phyloP scores from a whole-genome alignment of 2,888 invertebrate species.

The Mythimna ferrago region DNA sequence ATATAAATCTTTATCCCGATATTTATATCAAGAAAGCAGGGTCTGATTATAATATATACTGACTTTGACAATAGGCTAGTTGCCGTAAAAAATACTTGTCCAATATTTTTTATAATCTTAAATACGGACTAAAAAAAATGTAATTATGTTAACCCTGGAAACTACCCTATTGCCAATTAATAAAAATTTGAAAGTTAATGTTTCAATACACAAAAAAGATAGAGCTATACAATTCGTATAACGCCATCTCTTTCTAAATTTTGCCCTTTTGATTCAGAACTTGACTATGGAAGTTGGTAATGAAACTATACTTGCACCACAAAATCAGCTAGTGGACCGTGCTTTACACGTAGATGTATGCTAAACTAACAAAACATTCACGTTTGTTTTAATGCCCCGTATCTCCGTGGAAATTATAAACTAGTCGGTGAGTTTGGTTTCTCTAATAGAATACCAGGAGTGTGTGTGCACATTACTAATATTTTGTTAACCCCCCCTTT shows the following conservation, averaged over 20 bases:
- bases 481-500: slow-evolving; percentile 33
- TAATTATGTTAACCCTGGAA: no score
- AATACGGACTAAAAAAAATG: no score
- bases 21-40: no score
- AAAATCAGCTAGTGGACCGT: slow-evolving; percentile 20
- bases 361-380: slow-evolving; percentile 69
- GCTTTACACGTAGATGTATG: slow-evolving; percentile 47
- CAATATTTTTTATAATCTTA: no score
- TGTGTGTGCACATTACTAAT: slow-evolving; percentile 60
- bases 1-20: no score
- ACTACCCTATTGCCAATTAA: no score
- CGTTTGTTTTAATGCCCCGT: slow-evolving; percentile 77
- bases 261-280: no score
- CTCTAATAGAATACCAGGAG: slow-evolving; percentile 47
- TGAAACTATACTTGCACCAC: not conserved
- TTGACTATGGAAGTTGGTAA: not conserved
- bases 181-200: no score
- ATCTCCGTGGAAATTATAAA: slow-evolving; percentile 74
- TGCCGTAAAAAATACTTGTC: no score
- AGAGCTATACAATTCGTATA: not conserved
- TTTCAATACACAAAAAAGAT: not conserved
- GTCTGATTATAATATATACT: no score
- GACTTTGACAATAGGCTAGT: no score
- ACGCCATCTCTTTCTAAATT: not conserved
- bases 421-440: slow-evolving; percentile 87